Evolutionary conservation across 1,140 invertebrate species (phyloP).

Genomic region (Drosophila teissieri): DNA sequence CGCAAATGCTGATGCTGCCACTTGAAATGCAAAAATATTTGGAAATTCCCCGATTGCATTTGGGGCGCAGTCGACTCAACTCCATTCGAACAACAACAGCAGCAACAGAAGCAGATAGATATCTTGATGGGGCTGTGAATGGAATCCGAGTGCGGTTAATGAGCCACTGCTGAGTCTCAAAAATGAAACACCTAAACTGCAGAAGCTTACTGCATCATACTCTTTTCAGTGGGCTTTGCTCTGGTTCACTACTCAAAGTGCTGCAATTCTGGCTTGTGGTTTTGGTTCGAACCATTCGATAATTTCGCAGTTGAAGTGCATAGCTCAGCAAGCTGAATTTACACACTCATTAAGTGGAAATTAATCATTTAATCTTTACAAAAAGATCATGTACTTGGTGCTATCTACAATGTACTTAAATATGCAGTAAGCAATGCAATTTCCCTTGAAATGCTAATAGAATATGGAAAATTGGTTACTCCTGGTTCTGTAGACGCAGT

Average conservation of each 20-base stretch:
- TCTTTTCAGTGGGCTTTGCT: neutral
- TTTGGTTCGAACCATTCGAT: neutral
- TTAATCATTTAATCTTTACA: too few species aligned
- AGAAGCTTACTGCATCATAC: conserved; percentile 3
- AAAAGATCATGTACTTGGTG: too few species aligned
- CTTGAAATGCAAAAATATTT: conserved; percentile 81
- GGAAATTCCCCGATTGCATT: conserved; percentile 58
- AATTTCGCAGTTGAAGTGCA: neutral
- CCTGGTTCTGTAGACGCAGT: neutral
- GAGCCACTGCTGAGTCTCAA: conserved; percentile 20
- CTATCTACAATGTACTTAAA: too few species aligned
- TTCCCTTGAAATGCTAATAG: too few species aligned
- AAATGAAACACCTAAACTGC: neutral
- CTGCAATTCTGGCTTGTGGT: neutral
- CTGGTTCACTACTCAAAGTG: neutral
- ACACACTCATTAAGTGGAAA: neutral
- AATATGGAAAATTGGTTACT: too few species aligned
- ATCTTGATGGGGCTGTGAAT: conserved; percentile 16
- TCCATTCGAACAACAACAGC: neutral
- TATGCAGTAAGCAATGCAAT: too few species aligned
- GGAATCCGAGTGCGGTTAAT: conserved; percentile 31
- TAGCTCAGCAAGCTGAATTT: neutral
- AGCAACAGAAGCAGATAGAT: neutral
- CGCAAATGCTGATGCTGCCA: conserved; percentile 61
- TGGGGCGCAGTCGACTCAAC: conserved; percentile 4